Evolutionary conservation across 2,113 vertebrate species (phyloP), one percentile per base, ranked within the genome.

Genomic region (Ancistrus triradiatus): DNA sequence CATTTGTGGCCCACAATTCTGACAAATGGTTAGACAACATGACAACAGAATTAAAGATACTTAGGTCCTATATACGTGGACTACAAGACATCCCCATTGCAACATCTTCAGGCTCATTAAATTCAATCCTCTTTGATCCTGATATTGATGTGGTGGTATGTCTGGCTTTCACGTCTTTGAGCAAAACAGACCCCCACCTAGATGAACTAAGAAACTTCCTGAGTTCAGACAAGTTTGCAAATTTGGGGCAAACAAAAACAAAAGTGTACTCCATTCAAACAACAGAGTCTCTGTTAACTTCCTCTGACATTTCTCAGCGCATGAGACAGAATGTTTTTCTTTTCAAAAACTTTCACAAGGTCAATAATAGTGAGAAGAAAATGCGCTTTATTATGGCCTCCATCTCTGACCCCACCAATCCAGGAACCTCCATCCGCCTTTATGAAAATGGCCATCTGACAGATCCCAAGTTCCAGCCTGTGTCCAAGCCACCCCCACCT

Each of bases 111-210:
- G 3, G 2, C 22, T 13, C 3, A 2, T 3, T 61, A 1, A 11
- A 22, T 8, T 8, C 13, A 2, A 37, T 61, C 10, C 18, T 61
- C 18, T 48, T 49, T 22, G 28, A 61, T 35, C 0, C 63, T 70
- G 33, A 21, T 0, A 38, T 11, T 59, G 46, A 65, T 21, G 15
- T 57, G 3, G 56, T 31, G 1, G 15, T 81, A n/a, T 72, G 71
- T 19, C 76, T 78, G 25, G 40, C 63, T 2, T 79, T 78, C 44
- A 74, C 79, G 21, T 81, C 75, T 10, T 33, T 79, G 31, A 71
- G 37, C 44, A 31, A 8, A 4, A 13, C 3, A 40, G 78, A 82
- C 21, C 43, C 47, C 0, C 70, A 59, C n/a, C 65, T 78, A 22
- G 24, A n/a, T 17, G 21, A 5, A 7, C 5, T 50, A 22, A 2